phyloP scores from a whole-genome alignment of 2,797 vertebrate genomes.

The Semotilus atromaculatus region DNA sequence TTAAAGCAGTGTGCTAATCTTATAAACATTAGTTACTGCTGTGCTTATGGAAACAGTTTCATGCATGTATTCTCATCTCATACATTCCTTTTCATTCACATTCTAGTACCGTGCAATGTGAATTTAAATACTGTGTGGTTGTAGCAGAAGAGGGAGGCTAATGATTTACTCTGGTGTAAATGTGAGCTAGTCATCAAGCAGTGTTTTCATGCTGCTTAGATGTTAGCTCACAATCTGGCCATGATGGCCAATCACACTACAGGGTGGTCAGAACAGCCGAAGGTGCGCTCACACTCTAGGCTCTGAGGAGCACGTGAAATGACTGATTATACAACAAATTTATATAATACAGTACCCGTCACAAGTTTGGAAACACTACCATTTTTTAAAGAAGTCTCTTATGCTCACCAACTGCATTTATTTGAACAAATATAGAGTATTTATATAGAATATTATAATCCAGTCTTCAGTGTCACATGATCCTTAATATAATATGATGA shows the following conservation, averaged over 20 bases:
- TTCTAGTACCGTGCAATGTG: not conserved
- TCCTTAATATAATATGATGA: too few relatives aligned
- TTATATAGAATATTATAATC: not conserved
- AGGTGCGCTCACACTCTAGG: not conserved
- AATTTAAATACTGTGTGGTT: slow-evolving; percentile 1
- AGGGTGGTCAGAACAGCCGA: not conserved
- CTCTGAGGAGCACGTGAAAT: not conserved
- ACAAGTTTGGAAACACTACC: too few relatives aligned
- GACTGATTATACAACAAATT: not conserved
- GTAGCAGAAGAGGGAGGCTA: slow-evolving; percentile 8
- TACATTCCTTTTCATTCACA: not conserved
- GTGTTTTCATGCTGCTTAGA: slow-evolving; percentile 32
- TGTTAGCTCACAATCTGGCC: slow-evolving; percentile 26
- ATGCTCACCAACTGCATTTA: not conserved
- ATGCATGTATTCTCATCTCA: not conserved
- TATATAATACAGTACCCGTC: not conserved
- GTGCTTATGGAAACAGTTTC: not conserved
- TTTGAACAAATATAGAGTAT: not conserved
- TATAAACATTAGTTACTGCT: not conserved
- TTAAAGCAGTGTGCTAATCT: not conserved
- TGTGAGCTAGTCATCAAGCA: slow-evolving; percentile 37
- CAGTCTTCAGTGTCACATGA: too few relatives aligned
- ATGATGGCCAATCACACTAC: not conserved
- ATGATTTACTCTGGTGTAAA: slow-evolving; percentile 27
- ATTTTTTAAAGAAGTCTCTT: not conserved